Base-by-base conservation (phyloP, 1,140 invertebrate genomes). In the Coelopa frigida region DNA sequence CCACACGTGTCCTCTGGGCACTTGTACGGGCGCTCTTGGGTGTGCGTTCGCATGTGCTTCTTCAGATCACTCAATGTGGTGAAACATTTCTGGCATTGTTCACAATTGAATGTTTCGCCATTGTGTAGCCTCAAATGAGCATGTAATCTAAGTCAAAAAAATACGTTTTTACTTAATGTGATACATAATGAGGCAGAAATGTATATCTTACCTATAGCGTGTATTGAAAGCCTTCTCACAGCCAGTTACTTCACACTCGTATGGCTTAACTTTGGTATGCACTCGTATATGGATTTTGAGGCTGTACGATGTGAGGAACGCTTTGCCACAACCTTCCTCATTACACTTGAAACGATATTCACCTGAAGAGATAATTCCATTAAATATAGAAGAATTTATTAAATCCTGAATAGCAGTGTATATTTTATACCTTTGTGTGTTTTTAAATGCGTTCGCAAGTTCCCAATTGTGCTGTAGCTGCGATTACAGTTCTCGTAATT, bases 191-290 rank as follows among this genome's bases (percentile, higher is more conserved):
- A 23, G 18, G 4, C 14, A 33, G 11, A 33, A n/a, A 39, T 18
- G 17, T 26, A 41, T 4, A 22, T 17, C 26, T 48, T 53, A 79
- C 75, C 89, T 84, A 74, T 95, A 95, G 20, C 94, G 73, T 44
- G 92, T 97, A 69, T 92, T 96, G 72, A 95, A 96, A 38, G 90
- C 87, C 72, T 94, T 94, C 59, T 85, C 81, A 75, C 94, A 97
- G 37, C 77, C 81, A 48, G 75, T 75, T 49, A 84, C 78, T 42
- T 75, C 77, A 59, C 85, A 88, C 61, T 85, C 81, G 68, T 91
- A 94, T 10, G 88, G 88, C 77, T 92, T 94, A 38, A 93, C 83
- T 75, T 95, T 94, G 0, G 93, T 95, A 72, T 97, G 94, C 43
- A 95, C 91, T 55, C 93, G 75, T 46, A 93, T 82, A 71, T 96